Conservation (phyloP, 2,888 invertebrate genomes). For the Phoenoteleia sp. region DNA sequence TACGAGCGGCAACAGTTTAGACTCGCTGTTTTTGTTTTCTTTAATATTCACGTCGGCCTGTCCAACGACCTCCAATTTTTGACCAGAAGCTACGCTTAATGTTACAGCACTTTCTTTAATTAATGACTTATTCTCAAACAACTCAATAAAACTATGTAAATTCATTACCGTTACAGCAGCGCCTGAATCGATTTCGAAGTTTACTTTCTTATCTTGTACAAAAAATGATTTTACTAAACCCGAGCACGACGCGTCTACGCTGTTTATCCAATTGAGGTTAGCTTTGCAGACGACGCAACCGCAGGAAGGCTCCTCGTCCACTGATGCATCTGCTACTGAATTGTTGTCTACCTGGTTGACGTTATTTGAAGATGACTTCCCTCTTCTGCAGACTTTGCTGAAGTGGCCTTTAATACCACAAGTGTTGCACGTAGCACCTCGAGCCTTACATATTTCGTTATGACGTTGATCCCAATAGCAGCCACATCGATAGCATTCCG, state of each 20-base stretch:
- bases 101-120: background rate
- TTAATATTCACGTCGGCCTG: background rate
- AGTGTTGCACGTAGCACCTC: background rate
- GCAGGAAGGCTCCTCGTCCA: too few species aligned
- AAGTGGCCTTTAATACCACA: constrained; percentile 37
- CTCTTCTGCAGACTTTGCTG: background rate
- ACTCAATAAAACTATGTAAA: background rate
- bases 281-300: too few species aligned
- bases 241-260: background rate
- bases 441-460: background rate
- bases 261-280: background rate
- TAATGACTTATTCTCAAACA: background rate
- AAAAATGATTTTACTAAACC: background rate
- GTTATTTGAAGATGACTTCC: too few species aligned
- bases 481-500: background rate
- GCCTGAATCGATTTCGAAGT: background rate
- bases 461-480: background rate
- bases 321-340: too few species aligned
- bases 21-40: too few species aligned
- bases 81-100: constrained; percentile 12
- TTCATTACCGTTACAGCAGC: background rate
- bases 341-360: too few species aligned
- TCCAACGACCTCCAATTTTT: background rate
- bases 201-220: background rate
- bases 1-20: too few species aligned